phyloP scores from a whole-genome alignment of 2,113 vertebrate species.

The Oryzias woworae region DNA sequence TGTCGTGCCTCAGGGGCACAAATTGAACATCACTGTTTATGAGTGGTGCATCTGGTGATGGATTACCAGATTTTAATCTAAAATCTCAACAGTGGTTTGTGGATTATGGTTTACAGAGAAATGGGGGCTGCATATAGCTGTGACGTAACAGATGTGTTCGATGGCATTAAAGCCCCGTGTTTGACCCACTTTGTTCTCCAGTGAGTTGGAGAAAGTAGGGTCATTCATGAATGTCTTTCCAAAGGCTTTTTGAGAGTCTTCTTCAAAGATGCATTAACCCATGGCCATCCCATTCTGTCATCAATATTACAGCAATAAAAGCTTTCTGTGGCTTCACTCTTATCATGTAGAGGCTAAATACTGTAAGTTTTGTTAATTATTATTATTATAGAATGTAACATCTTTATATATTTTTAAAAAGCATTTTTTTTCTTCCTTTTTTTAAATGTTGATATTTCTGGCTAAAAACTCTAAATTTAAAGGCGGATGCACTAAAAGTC shows the following conservation, averaged over 20 bases:
- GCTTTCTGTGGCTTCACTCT: conserved; percentile 13
- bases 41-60: conserved; percentile 58
- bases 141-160: conserved; percentile 46
- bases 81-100: conserved; percentile 49
- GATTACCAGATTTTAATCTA: conserved; percentile 60
- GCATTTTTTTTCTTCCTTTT: too few species aligned
- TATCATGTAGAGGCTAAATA: conserved; percentile 3
- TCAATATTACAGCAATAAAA: conserved; percentile 7
- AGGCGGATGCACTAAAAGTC: conserved; percentile 46
- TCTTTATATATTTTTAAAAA: too few species aligned
- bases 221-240: background rate
- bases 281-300: conserved; percentile 5
- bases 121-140: background rate
- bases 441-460: background rate
- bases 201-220: conserved; percentile 6
- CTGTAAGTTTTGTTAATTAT: too few species aligned
- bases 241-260: background rate
- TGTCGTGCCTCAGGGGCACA: background rate
- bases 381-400: too few species aligned
- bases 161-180: conserved; percentile 4
- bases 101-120: conserved; percentile 63
- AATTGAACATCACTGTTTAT: conserved; percentile 43
- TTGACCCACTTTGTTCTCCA: conserved; percentile 27
- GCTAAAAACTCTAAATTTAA: conserved; percentile 35
- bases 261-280: background rate